A percentile compares a stretch with the other conserved stretches of the same genome.
Evolutionary conservation across 2,888 invertebrate genomes (phyloP).

Genomic region (Microctonus hyperodae): DNA sequence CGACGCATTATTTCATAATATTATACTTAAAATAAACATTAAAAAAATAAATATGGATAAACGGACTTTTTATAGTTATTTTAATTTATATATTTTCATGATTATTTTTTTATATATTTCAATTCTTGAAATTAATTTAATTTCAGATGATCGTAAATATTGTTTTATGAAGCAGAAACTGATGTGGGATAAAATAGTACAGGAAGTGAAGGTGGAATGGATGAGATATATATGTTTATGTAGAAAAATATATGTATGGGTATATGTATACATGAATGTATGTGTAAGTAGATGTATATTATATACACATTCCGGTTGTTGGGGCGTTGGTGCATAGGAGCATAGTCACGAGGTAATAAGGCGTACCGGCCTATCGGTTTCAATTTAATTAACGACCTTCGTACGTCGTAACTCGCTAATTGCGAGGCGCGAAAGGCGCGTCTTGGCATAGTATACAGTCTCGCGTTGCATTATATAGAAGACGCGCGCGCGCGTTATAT

Average conservation of each 20-base stretch:
- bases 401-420: conserved; percentile 57
- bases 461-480: not conserved
- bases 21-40: not conserved
- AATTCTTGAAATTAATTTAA: not conserved
- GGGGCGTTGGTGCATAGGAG: not conserved
- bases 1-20: not conserved
- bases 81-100: not conserved
- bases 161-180: conserved; percentile 3
- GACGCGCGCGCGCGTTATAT: not conserved
- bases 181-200: not conserved
- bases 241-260: not conserved
- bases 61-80: not conserved
- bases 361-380: conserved; percentile 48
- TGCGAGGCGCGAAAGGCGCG: conserved; percentile 46
- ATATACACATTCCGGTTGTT: conserved; percentile 1
- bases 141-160: conserved; percentile 20
- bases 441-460: conserved; percentile 19
- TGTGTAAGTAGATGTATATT: not conserved
- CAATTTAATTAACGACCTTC: conserved; percentile 57
- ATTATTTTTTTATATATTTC: not conserved
- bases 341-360: conserved; percentile 14
- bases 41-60: not conserved
- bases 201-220: conserved; percentile 17
- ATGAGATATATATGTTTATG: not conserved
- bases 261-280: not conserved